A percentile compares a stretch with the other conserved stretches of the same genome.
Evolutionary conservation across 2,113 vertebrate species (phyloP).

Genomic region (Aramus guarauna): DNA sequence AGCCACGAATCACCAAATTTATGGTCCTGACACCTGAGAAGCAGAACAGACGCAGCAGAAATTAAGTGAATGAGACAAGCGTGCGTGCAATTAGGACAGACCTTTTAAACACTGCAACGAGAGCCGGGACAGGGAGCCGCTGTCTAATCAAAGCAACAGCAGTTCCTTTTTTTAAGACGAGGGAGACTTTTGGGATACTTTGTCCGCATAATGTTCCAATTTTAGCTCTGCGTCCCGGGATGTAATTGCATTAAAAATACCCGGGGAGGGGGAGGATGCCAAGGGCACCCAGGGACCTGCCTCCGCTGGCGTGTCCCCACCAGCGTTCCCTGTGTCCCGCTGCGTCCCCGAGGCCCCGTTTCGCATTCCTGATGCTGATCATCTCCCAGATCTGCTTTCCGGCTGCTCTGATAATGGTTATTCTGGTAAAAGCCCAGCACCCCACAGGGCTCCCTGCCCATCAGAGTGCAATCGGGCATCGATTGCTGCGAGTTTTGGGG

Average conservation of each 20-base stretch:
- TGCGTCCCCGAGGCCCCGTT: background rate
- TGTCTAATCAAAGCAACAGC: conserved; percentile 6
- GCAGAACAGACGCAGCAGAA: background rate
- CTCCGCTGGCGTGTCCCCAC: background rate
- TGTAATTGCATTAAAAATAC: conserved; percentile 59
- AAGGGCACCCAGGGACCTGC: conserved; percentile 13
- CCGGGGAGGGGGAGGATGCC: background rate
- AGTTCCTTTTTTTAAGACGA: background rate
- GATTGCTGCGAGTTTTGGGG: background rate
- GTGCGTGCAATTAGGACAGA: background rate
- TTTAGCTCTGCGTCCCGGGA: conserved; percentile 40
- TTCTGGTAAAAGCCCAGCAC: background rate
- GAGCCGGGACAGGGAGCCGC: background rate
- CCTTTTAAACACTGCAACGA: background rate
- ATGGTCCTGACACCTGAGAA: conserved; percentile 5
- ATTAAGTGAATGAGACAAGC: conserved; percentile 51
- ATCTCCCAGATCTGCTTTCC: background rate
- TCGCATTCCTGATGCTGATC: background rate
- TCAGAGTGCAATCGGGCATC: accelerated
- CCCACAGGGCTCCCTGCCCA: accelerated
- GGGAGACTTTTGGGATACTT: conserved; percentile 46
- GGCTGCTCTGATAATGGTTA: background rate
- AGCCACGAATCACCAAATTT: background rate
- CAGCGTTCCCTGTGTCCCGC: background rate
- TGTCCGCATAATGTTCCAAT: conserved; percentile 61